Evolutionary conservation across 2,888 invertebrate genomes (phyloP).

Genomic region (Dynastes tityus): DNA sequence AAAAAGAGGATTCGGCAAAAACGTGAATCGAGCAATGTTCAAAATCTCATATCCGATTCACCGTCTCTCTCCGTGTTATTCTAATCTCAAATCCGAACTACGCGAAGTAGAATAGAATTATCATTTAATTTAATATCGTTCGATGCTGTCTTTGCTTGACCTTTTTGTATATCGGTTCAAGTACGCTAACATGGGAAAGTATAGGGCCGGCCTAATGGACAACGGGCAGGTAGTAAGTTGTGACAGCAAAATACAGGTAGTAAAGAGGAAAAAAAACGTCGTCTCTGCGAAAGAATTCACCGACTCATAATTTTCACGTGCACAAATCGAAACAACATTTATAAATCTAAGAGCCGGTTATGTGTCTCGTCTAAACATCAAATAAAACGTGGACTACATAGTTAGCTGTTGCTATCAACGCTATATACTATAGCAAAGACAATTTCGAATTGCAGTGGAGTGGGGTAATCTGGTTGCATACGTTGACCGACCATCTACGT

Average conservation of each 20-base stretch:
- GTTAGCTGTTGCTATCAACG: not conserved
- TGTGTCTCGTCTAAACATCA: constrained; percentile 23
- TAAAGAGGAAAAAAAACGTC: not conserved
- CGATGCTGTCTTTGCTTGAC: constrained; percentile 50
- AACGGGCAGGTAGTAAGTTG: constrained; percentile 36
- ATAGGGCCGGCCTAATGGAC: constrained; percentile 11
- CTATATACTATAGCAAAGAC: constrained; percentile 36
- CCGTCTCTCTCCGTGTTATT: not conserved
- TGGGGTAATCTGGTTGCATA: constrained; percentile 45
- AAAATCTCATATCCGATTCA: too few species aligned
- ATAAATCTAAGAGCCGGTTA: not conserved
- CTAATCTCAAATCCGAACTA: constrained; percentile 32
- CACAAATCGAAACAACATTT: constrained; percentile 29
- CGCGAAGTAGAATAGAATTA: constrained; percentile 44
- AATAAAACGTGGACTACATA: constrained; percentile 40
- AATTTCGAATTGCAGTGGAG: constrained; percentile 39
- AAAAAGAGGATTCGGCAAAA: constrained; percentile 1
- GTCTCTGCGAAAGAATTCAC: constrained; percentile 28
- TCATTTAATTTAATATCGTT: constrained; percentile 50
- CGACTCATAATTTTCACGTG: constrained; percentile 37
- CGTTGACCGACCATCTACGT: constrained; percentile 43
- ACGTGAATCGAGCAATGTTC: not conserved
- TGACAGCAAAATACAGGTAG: constrained; percentile 38
- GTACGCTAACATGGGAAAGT: constrained; percentile 49
- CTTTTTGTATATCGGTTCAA: constrained; percentile 53